Evolutionary conservation across 2,113 vertebrate species (phyloP).

Genomic region (Dascyllus trimaculatus): DNA sequence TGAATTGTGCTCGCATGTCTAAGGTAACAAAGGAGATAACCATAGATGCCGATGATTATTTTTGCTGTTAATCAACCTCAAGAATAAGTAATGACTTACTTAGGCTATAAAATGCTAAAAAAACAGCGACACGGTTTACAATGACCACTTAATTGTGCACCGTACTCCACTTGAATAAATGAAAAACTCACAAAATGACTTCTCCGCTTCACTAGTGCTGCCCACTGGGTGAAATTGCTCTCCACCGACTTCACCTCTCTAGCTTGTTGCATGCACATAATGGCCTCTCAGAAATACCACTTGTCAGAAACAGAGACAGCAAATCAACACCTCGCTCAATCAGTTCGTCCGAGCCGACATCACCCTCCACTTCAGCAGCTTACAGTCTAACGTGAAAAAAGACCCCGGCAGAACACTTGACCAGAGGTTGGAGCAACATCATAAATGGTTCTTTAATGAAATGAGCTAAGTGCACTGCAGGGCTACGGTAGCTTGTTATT

Average conservation of each 20-base stretch:
- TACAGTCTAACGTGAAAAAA: conserved; percentile 26
- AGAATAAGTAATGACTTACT: neutral
- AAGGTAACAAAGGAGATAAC: neutral
- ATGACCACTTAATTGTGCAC: neutral
- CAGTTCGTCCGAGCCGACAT: conserved; percentile 38
- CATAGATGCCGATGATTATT: neutral
- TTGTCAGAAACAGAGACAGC: conserved; percentile 33
- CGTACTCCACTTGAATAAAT: neutral
- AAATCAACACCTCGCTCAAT: conserved; percentile 42
- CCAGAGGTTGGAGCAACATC: conserved; percentile 38
- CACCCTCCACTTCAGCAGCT: conserved; percentile 44
- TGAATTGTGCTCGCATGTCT: neutral
- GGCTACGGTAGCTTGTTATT: conserved; percentile 30
- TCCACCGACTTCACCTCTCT: conserved; percentile 29
- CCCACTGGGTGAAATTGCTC: conserved; percentile 8
- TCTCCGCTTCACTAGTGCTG: neutral
- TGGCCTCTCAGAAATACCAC: conserved; percentile 33
- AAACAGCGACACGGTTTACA: neutral
- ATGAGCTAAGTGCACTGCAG: conserved; percentile 39
- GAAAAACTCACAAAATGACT: neutral
- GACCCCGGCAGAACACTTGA: conserved; percentile 46
- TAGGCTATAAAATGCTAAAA: no score
- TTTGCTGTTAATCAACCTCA: neutral
- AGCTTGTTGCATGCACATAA: conserved; percentile 33
- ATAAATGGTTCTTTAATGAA: conserved; percentile 66